Base-by-base conservation (phyloP, 2,113 vertebrate genomes). In the Macquaria australasica region DNA sequence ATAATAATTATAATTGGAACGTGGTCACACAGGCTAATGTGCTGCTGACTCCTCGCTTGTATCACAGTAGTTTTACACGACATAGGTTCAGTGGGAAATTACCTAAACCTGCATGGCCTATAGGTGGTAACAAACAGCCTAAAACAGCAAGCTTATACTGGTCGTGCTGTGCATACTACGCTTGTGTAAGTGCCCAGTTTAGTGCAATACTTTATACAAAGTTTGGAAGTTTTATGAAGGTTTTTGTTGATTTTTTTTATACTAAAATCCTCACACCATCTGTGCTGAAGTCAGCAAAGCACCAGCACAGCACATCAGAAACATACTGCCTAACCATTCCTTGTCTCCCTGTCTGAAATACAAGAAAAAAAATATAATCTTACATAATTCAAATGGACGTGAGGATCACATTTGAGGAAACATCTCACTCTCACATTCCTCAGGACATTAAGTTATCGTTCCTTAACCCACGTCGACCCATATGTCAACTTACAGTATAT, bases 21-120 rank as follows among this genome's bases (percentile, higher is more conserved):
- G 4, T 71, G 20, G 23, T 60, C 55, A 72, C 69, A 60, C 34
- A 60, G 75, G 64, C 39, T 84, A 80, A 86, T 82, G 67, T 51
- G 81, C 79, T 50, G 50, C 73, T 45, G 70, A 74, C 69, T 77
- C 41, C 72, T 79, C 16, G 3, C 56, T 81, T 39, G 14, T 70
- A 74, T 66, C 41, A 37, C 50, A 73, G 62, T 8, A 23, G 28
- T 55, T 63, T 83, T 21, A 41, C n/a, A 77, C 21, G 56, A 73
- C 34, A 60, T 3, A 39, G 20, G 18, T 63, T 70, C 23, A 72
- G n/a, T 8, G 31, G 70, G 28, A 59, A 85, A 69, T 18, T 1
- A 50, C 76, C 21, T 63, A 28, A 62, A 37, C 39, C 31, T 31
- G 0, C 41, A 66, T 20, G 25, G 12, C 4, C 1, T 16, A 31